Percentiles rank a stretch among this genome's conserved stretches.
These are phyloP conservation scores for Cryptoblepharus egeriae DNA, from an alignment of 2,797 vertebrate genomes.

Conservation along the genomic window DNA sequence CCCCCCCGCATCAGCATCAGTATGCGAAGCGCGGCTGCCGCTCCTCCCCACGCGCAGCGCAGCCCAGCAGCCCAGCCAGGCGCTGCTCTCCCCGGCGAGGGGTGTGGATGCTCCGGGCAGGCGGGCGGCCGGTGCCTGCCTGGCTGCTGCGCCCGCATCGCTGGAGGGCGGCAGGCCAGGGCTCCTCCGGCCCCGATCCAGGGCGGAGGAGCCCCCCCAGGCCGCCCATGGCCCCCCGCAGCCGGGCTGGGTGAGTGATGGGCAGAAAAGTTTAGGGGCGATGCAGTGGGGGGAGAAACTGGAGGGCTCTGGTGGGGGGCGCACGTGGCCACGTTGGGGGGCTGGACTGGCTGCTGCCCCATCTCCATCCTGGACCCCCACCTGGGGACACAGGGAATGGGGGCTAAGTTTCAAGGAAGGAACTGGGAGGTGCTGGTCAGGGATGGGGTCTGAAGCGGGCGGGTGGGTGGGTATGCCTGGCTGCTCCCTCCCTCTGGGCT, in stretches of 20 bases:
- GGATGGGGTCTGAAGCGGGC: no score
- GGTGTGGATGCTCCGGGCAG: not conserved
- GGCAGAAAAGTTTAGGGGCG: not conserved
- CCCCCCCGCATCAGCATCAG: conserved; percentile 37
- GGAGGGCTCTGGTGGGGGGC: no score
- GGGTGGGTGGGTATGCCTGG: no score
- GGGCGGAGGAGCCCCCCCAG: conserved; percentile 1
- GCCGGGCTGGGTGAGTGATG: conserved; percentile 62
- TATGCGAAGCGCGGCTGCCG: conserved; percentile 67
- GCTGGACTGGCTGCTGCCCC: no score
- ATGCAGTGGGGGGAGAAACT: no score
- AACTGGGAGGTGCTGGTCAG: no score
- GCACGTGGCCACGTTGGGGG: not conserved
- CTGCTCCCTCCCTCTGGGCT: no score
- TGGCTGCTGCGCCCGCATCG: not conserved
- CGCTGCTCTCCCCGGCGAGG: not conserved
- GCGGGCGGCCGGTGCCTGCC: not conserved
- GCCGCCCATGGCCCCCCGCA: conserved; percentile 14
- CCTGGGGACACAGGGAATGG: no score
- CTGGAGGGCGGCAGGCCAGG: no score
- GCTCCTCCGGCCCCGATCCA: not conserved
- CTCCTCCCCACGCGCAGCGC: conserved; percentile 90
- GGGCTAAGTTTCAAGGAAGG: no score
- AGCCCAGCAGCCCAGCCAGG: conserved; percentile 22
- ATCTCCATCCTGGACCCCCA: no score